Base-by-base conservation (phyloP, 2,113 vertebrate species). In the Aplodontia rufa region DNA sequence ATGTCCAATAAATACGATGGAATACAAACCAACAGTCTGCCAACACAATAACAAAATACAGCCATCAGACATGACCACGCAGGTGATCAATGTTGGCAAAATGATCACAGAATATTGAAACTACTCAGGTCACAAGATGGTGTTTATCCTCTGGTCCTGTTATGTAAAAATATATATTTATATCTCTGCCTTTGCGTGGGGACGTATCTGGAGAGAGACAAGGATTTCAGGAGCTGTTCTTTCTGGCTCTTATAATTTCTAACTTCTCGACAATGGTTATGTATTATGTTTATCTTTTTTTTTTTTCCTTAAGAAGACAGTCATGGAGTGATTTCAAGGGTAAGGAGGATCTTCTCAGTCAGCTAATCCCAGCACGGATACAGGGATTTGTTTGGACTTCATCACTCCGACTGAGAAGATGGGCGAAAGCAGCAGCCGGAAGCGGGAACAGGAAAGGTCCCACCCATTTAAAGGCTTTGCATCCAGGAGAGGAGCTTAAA, bases 331-430 rank as follows among this genome's bases (percentile, higher is more conserved):
- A 75, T 91, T 97, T 96, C 82, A 95, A 94, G 75, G 16, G 68
- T 47, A 90, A 89, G 94, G 91, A 97, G 87, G 60, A 55, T 91
- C 97, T 84, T 96, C 91, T 93, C 49, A 79, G n/a, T 55, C 84
- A 93, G 92, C 60, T 85, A 93, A 95, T 96, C 97, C 90, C 37
- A 95, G 96, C 95, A 97, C 24, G 35, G 94, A 97, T 91, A 95
- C 90, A 92, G 76, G 76, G 93, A 97, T 97, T 81, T 97, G 95
- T 95, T 98, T 51, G 80, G 97, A 95, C 88, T 86, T 95, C 64
- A 60, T 87, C 96, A 75, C 92, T 92, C 91, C 88, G 45, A 4
- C 94, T 83, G 96, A 93, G 86, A 96, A 93, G 94, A 96, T 85
- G 87, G 92, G 76, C 6, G 53, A 74, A 71, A 93, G 66, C 0